A percentile compares a stretch with the other conserved stretches of the same genome.
Conservation (phyloP, 2,797 vertebrate genomes). For the Danio albolineatus region DNA sequence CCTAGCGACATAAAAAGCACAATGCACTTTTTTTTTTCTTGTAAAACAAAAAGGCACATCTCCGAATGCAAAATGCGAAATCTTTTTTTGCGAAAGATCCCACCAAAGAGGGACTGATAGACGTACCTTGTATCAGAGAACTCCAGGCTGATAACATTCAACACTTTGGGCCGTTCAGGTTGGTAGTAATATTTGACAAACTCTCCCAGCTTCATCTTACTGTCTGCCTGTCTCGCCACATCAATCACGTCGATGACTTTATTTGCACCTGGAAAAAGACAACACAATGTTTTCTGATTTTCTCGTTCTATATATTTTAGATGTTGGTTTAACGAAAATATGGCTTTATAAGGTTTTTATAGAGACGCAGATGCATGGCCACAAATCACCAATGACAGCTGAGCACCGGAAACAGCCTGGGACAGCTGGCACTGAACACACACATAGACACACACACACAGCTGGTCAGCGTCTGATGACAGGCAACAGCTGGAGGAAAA, state of each 20-base stretch:
- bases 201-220: conserved; percentile 97
- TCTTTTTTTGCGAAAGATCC: too few species aligned
- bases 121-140: conserved; percentile 96
- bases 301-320: neutral
- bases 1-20: too few species aligned
- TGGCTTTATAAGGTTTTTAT: neutral
- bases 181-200: conserved; percentile 95
- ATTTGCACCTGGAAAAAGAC: conserved; percentile 84
- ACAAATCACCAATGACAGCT: conserved; percentile 68
- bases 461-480: conserved; percentile 77
- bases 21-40: too few species aligned
- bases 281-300: neutral
- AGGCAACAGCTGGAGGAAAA: conserved; percentile 53
- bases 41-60: too few species aligned
- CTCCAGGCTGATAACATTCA: conserved; percentile 99
- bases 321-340: neutral
- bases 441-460: conserved; percentile 57
- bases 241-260: conserved; percentile 98
- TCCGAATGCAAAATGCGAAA: too few species aligned
- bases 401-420: conserved; percentile 60
- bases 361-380: conserved; percentile 62
- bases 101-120: too few species aligned
- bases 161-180: conserved; percentile 91
- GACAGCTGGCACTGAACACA: conserved; percentile 73
- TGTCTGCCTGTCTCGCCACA: conserved; percentile 97